These are phyloP conservation scores for Moxostoma hubbsi DNA, from an alignment of 2,797 vertebrate genomes.

Conservation along the genomic window DNA sequence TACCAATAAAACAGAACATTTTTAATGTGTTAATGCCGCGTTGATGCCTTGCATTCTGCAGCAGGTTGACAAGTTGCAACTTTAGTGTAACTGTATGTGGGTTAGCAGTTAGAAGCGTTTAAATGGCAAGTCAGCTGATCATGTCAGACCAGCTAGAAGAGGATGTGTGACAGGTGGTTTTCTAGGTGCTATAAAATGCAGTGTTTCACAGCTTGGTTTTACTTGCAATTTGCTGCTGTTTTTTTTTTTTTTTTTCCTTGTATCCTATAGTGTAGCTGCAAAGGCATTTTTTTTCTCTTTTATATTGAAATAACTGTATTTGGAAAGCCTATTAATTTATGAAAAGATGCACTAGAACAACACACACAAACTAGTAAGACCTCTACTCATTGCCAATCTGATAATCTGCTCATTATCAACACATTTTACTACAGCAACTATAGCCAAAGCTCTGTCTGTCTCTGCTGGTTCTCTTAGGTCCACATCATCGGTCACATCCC, in stretches of 20 bases:
- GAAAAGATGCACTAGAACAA: too few relatives aligned
- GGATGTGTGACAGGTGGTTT: neutral
- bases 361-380: too few relatives aligned
- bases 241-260: too few relatives aligned
- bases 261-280: too few relatives aligned
- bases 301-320: too few relatives aligned
- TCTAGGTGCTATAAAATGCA: neutral
- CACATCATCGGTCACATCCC: conserved; percentile 98
- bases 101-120: neutral
- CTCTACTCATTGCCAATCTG: too few relatives aligned
- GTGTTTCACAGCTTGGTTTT: neutral
- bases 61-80: neutral
- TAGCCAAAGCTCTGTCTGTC: too few relatives aligned
- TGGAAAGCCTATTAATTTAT: too few relatives aligned
- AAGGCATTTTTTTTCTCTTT: too few relatives aligned
- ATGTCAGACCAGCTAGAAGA: neutral
- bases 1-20: neutral
- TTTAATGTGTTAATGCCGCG: neutral
- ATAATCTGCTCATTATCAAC: too few relatives aligned
- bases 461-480: conserved; percentile 74
- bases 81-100: neutral
- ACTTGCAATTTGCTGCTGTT: too few relatives aligned
- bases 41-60: neutral
- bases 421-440: too few relatives aligned
- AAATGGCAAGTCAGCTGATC: neutral